These are phyloP conservation scores for Acanthurus leucopareius DNA, from an alignment of 2,797 vertebrate species.

Conservation along the genomic window DNA sequence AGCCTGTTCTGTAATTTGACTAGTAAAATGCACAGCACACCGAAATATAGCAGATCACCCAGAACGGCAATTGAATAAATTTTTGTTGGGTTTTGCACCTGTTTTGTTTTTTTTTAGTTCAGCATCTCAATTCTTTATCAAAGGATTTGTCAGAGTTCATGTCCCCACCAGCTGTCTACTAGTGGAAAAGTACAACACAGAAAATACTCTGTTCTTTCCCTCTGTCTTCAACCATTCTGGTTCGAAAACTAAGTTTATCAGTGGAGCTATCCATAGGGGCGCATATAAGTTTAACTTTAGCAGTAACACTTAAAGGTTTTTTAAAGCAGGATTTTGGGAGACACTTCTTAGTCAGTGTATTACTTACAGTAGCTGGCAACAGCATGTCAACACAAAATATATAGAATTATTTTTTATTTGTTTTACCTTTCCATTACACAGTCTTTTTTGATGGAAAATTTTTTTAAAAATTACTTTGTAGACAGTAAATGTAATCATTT, in stretches of 20 bases:
- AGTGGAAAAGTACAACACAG: background rate
- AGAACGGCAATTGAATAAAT: background rate
- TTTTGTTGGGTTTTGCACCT: background rate
- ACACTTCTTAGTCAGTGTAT: too few relatives aligned
- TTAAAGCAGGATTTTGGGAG: too few relatives aligned
- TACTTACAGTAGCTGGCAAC: too few relatives aligned
- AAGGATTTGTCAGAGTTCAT: conserved; percentile 5
- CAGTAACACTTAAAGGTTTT: too few relatives aligned
- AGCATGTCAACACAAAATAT: too few relatives aligned
- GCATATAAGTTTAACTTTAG: background rate
- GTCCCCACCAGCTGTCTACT: conserved; percentile 2
- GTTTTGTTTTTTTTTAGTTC: conserved; percentile 4
- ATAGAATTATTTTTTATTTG: too few relatives aligned
- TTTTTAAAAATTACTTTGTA: too few relatives aligned
- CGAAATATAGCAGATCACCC: background rate
- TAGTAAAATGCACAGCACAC: background rate
- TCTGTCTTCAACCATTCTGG: background rate
- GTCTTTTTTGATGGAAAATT: too few relatives aligned
- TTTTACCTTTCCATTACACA: too few relatives aligned
- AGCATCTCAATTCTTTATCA: background rate
- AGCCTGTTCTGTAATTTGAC: conserved; percentile 4
- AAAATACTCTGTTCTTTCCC: background rate
- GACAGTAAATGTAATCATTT: too few relatives aligned
- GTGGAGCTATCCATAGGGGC: background rate
- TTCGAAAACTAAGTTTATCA: background rate